Base-by-base conservation (phyloP, 2,113 vertebrate genomes). In the Xenus cinereus region DNA sequence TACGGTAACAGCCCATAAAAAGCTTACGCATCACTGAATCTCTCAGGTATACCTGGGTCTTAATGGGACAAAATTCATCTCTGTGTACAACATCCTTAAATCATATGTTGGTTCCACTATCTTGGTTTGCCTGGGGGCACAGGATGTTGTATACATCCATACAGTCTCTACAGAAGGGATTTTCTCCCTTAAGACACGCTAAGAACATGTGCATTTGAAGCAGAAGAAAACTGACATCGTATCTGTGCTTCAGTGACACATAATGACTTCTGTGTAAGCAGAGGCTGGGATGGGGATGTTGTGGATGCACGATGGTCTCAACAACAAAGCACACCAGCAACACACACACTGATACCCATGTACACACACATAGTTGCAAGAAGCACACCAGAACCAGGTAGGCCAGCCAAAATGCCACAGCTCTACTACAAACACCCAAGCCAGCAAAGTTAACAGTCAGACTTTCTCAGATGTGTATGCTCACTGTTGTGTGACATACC, bases 331-430 rank as follows among this genome's bases (percentile, higher is more conserved):
- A 45, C 37, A 35, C 14, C 56, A 64, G 30, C 0, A 0, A 37
- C 24, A 28, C 68, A 39, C 26, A 6, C 26, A 7, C 12, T 0
- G 0, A 43, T 7, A 18, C 12, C 24, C 0, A 1, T 0, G 0
- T 4, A 19, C 8, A 14, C 10, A 50, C 27, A 45, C 12, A 7
- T 6, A 73, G 9, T 2, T 75, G 8, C 20, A 32, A 64, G 56
- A 41, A 27, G 10, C 14, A 33, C 37, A 37, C 10, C 10, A 54
- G 32, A 81, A 63, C 1, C 2, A 2, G 9, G 2, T 41, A 67
- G 74, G 11, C 9, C 3, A 1, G 28, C 3, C 43, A 88, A 32
- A 80, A 69, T 6, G 7, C 15, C 50, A 57, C 50, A 60, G 37
- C 39, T 43, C 43, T 48, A 7, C 45, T 60, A 26, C 15, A 14